Base-by-base conservation (phyloP, 2,113 vertebrate genomes). In the Macrotis lagotis region DNA sequence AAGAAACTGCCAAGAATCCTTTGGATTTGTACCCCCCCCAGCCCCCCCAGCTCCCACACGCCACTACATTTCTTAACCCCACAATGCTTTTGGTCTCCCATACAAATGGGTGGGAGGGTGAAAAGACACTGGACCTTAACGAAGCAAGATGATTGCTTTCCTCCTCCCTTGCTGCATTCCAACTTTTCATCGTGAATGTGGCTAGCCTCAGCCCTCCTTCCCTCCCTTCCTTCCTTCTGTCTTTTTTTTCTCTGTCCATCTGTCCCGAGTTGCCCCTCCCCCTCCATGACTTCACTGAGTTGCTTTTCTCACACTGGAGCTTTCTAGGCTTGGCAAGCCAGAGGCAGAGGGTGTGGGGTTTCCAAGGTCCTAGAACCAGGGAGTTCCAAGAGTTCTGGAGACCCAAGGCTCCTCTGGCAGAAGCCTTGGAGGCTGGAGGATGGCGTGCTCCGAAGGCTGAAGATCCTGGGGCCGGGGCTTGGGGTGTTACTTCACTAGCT, bases 371-470 rank as follows among this genome's bases (percentile, higher is more conserved):
- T 22, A 48, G 31, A 88, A 47, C 88, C 90, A 26, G 44, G 91
- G 50, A 28, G 16, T 83, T 83, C 24, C n/a, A 22, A 19, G 66
- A 83, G 66, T n/a, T 83, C 66, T 74, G 12, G 37, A 92, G 51
- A 19, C 50, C 25, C 5, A 24, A 74, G 37, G 50, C n/a, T 88
- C 48, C 94, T 90, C 48, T 55, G 50, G 49, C 66, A 48, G 28
- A 88, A 95, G 83, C 92, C 31, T 1, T 53, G 90, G 90, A 51
- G 90, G 47, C 88, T 93, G 24, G 47, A 49, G 91, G 44, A 53
- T 66, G 48, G 95, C 94, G 59, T 66, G 25, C 92, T 94, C 94
- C 94, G 91, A 83, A 83, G 90, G 48, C 96, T 95, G 48, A 96
- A 91, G 83, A 95, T 94, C 5, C 92, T 90, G 93, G 31, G 53